These are phyloP conservation scores for Eupithecia abbreviata DNA, from an alignment of 2,888 invertebrate species.

Conservation along the genomic window DNA sequence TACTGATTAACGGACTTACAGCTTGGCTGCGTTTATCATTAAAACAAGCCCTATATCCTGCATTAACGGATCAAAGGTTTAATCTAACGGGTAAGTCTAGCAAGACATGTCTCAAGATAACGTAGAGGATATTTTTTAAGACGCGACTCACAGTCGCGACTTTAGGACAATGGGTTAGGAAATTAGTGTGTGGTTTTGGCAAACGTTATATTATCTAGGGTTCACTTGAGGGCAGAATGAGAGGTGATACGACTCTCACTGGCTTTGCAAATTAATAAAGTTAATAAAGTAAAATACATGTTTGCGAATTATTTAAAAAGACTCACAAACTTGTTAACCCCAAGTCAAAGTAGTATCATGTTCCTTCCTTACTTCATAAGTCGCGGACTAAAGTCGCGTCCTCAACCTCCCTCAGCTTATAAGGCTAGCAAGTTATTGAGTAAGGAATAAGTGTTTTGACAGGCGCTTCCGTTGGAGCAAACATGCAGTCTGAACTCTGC, in stretches of 20 bases:
- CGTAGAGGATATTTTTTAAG: conserved; percentile 21
- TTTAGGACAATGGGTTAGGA: background rate
- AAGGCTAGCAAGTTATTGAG: conserved; percentile 37
- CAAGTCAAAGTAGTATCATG: background rate
- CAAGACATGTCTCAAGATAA: conserved; percentile 38
- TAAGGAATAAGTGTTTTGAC: conserved; percentile 42
- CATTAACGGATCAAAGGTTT: conserved; percentile 41
- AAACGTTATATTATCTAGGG: background rate
- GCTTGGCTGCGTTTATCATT: conserved; percentile 30
- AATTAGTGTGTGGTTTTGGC: background rate
- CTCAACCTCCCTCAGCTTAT: conserved; percentile 19
- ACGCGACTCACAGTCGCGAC: conserved; percentile 13
- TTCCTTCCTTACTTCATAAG: background rate
- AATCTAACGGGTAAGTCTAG: conserved; percentile 27
- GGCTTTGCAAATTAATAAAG: no score
- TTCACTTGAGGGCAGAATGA: no score
- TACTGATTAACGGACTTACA: conserved; percentile 34
- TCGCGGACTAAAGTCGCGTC: conserved; percentile 18
- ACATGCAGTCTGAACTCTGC: conserved; percentile 26
- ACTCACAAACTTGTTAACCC: background rate
- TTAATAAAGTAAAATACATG: no score
- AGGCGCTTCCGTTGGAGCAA: conserved; percentile 24
- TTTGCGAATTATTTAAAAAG: no score
- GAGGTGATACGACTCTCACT: no score
- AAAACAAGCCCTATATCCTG: conserved; percentile 32